Evolutionary conservation across 2,888 invertebrate genomes (phyloP).

Genomic region (Eupeodes latifasciatus): DNA sequence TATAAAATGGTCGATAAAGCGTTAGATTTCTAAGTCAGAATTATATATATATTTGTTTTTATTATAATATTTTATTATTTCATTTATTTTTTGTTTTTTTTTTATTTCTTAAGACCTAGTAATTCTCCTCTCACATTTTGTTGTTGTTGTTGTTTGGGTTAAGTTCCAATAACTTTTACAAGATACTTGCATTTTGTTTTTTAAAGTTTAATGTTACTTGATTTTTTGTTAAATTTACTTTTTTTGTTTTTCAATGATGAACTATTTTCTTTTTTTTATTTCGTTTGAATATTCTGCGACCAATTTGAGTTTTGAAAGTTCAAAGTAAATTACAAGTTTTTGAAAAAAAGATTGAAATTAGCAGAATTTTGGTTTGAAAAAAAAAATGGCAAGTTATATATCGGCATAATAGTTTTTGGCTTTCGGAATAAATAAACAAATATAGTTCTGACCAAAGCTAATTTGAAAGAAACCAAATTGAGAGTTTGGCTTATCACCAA

Average conservation of each 20-base stretch:
- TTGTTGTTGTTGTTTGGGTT: slow-evolving; percentile 38
- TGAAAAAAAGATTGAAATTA: not conserved
- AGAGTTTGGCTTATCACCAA: no score
- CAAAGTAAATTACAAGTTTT: not conserved
- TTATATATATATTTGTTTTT: slow-evolving; percentile 35
- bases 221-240: slow-evolving; percentile 10
- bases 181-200: slow-evolving; percentile 23
- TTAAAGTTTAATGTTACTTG: slow-evolving; percentile 44
- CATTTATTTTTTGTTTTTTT: slow-evolving; percentile 40
- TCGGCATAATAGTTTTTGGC: no score
- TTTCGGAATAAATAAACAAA: no score
- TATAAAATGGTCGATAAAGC: slow-evolving; percentile 74
- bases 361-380: no score
- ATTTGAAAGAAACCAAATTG: no score
- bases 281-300: slow-evolving; percentile 63
- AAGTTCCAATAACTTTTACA: slow-evolving; percentile 56
- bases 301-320: slow-evolving; percentile 32
- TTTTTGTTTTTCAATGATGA: slow-evolving; percentile 34
- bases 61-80: slow-evolving; percentile 35
- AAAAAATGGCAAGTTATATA: not conserved
- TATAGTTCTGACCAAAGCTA: no score
- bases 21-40: slow-evolving; percentile 75
- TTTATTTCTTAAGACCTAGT: slow-evolving; percentile 64
- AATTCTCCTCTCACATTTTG: slow-evolving; percentile 67
- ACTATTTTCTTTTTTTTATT: slow-evolving; percentile 12